A percentile compares a stretch with the other conserved stretches of the same genome.
Conservation (phyloP, 2,113 vertebrate species). For the Oryzias javanicus region DNA sequence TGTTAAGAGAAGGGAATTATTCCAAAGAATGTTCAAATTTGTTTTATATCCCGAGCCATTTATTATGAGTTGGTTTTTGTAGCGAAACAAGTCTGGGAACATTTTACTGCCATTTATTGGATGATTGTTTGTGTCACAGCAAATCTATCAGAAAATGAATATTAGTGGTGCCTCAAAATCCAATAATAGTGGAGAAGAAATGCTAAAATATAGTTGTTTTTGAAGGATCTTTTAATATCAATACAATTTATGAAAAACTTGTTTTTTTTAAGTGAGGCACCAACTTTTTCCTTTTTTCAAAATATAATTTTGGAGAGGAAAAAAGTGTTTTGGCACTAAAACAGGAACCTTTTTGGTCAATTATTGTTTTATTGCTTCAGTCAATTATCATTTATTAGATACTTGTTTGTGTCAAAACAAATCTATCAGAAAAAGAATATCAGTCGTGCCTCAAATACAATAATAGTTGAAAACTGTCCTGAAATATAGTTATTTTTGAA, state of each 20-base stretch:
- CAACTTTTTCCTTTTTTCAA: neutral
- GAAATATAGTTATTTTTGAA: too few relatives aligned
- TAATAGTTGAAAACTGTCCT: too few relatives aligned
- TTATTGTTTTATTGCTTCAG: too few relatives aligned
- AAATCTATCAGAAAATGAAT: neutral
- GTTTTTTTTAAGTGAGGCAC: neutral
- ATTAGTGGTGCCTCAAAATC: constrained; percentile 1
- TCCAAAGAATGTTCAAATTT: neutral
- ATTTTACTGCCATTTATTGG: neutral
- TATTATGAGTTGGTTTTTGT: neutral
- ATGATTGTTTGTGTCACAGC: neutral
- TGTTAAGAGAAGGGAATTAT: neutral
- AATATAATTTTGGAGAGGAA: too few relatives aligned
- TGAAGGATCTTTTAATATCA: neutral
- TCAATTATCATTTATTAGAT: too few relatives aligned
- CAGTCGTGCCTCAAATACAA: too few relatives aligned
- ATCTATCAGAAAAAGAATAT: too few relatives aligned
- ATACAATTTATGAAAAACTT: neutral
- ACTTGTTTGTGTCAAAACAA: too few relatives aligned
- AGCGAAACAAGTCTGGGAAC: neutral
- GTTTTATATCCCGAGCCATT: neutral
- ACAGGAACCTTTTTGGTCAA: too few relatives aligned
- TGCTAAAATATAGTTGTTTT: neutral
- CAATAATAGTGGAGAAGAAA: neutral
- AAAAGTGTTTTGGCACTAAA: too few relatives aligned